phyloP scores from a whole-genome alignment of 2,113 vertebrate genomes.

The Pan troglodytes region NHGRI_mPanTro3-v2.1_pri NC_072416.2:21053501-21054000 shows the following conservation, averaged over 20 bases:
- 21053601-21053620: background rate
- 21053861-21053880: background rate
- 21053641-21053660: background rate
- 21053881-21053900: background rate
- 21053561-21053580: background rate
- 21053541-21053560: background rate
- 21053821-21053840: background rate
- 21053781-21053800: background rate
- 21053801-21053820: background rate
- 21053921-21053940: background rate
- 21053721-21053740: background rate
- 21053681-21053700: background rate
- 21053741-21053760: background rate
- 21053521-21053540: background rate
- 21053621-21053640: background rate
- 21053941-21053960: background rate
- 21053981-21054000: background rate
- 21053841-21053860: background rate
- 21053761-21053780: background rate
- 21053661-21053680: background rate
- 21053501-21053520: background rate
- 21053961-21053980: accelerated
- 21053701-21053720: background rate
- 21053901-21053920: background rate
- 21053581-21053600: background rate